phyloP scores from a whole-genome alignment of 53 echinoderm and acorn worm genomes.

The Paracentrotus lividus region DNA sequence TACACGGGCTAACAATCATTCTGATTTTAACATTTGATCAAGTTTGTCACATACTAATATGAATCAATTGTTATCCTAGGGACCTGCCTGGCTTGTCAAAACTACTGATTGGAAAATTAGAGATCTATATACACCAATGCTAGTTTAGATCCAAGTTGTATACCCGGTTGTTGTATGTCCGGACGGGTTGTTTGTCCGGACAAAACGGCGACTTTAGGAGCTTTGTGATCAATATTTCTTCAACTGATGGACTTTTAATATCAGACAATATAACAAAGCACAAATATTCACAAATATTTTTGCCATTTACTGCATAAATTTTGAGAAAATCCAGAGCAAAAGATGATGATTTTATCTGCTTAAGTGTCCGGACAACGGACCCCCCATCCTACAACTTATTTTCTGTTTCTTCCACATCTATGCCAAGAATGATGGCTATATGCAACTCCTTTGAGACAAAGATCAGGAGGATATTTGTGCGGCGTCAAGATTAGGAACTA shows the following conservation, averaged over 20 bases:
- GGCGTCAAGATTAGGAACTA: neutral
- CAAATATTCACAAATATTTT: no score
- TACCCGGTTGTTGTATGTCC: no score
- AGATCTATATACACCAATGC: neutral
- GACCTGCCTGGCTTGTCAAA: neutral
- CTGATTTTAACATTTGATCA: neutral
- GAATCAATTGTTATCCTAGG: conserved; percentile 6
- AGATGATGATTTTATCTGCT: no score
- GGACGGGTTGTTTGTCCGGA: no score
- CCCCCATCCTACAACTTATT: neutral
- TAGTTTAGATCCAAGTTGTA: neutral
- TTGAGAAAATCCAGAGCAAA: no score
- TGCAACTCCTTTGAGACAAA: neutral
- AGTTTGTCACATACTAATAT: conserved; percentile 15
- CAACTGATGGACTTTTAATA: no score
- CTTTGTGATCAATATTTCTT: no score
- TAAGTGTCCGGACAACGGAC: no score
- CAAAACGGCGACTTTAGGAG: no score
- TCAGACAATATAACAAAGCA: no score
- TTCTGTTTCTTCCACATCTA: neutral
- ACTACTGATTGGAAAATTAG: neutral
- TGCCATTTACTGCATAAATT: neutral
- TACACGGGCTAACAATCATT: neutral
- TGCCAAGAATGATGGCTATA: neutral
- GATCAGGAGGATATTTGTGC: conserved; percentile 1